phyloP scores from a whole-genome alignment of 2,797 vertebrate species.

The Myoxocephalus aenaeus region DNA sequence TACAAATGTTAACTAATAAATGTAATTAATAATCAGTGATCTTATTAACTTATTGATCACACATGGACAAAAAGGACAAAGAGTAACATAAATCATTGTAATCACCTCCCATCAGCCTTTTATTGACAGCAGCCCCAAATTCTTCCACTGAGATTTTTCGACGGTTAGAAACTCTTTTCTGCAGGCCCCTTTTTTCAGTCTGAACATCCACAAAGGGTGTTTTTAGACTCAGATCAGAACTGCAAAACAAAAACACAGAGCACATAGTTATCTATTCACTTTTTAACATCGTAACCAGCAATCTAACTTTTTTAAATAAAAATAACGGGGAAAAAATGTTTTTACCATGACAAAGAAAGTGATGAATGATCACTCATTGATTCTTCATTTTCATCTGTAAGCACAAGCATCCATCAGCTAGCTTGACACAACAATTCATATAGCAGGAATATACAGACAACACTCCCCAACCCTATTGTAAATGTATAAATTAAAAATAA shows the following conservation, averaged over 20 bases:
- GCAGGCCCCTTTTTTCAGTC: conserved; percentile 72
- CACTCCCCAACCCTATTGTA: not conserved
- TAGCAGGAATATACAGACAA: not conserved
- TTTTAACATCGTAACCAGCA: not conserved
- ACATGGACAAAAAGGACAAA: not conserved
- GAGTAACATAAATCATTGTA: not conserved
- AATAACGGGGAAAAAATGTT: too few relatives aligned
- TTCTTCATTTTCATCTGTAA: conserved; percentile 49
- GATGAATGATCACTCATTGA: conserved; percentile 40
- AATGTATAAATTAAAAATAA: not conserved
- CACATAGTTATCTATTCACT: not conserved
- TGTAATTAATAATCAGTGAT: not conserved
- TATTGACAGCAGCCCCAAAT: conserved; percentile 78
- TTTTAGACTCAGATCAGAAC: conserved; percentile 79
- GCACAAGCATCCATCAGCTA: conserved; percentile 16
- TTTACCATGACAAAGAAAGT: conserved; percentile 65
- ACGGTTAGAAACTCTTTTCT: conserved; percentile 70
- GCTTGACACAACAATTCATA: not conserved
- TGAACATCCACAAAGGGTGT: conserved; percentile 73
- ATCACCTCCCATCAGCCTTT: conserved; percentile 58
- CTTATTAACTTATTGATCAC: not conserved
- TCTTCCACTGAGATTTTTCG: conserved; percentile 73
- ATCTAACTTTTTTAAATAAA: not conserved
- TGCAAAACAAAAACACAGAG: conserved; percentile 49
- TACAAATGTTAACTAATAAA: not conserved